phyloP scores from a whole-genome alignment of 2,113 vertebrate genomes.

The Brienomyrus longianalis region DNA sequence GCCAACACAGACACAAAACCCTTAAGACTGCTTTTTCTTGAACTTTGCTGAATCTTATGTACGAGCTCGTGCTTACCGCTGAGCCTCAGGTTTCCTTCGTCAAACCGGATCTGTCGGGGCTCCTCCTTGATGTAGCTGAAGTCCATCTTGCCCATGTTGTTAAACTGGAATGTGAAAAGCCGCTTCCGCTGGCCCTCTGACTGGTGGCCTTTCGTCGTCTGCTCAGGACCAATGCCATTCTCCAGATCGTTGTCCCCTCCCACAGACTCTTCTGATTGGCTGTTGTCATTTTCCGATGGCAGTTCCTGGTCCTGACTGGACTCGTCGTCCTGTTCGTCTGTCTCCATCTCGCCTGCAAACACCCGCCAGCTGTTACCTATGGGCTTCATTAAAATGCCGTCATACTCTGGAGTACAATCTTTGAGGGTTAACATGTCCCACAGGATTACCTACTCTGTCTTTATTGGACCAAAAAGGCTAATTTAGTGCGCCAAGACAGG shows the following conservation, averaged over 20 bases:
- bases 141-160: conserved; percentile 92
- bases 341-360: conserved; percentile 88
- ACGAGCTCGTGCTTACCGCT: conserved; percentile 68
- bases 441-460: neutral
- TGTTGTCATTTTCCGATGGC: conserved; percentile 94
- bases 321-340: conserved; percentile 94
- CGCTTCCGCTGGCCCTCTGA: conserved; percentile 73
- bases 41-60: neutral
- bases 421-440: neutral
- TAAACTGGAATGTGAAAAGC: conserved; percentile 98
- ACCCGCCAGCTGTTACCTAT: neutral
- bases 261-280: conserved; percentile 94
- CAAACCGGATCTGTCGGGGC: conserved; percentile 86
- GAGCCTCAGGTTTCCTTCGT: conserved; percentile 86
- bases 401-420: neutral
- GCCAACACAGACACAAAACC: neutral
- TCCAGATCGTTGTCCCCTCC: conserved; percentile 92
- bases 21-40: neutral
- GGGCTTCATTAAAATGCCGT: neutral
- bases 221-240: conserved; percentile 80
- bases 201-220: conserved; percentile 72
- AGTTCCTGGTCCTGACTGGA: conserved; percentile 97
- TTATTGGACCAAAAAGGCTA: neutral
- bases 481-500: neutral
- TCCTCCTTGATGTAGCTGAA: conserved; percentile 91